These are phyloP conservation scores for Pica pica DNA, from an alignment of 2,113 vertebrate genomes.

Conservation along the genomic window DNA sequence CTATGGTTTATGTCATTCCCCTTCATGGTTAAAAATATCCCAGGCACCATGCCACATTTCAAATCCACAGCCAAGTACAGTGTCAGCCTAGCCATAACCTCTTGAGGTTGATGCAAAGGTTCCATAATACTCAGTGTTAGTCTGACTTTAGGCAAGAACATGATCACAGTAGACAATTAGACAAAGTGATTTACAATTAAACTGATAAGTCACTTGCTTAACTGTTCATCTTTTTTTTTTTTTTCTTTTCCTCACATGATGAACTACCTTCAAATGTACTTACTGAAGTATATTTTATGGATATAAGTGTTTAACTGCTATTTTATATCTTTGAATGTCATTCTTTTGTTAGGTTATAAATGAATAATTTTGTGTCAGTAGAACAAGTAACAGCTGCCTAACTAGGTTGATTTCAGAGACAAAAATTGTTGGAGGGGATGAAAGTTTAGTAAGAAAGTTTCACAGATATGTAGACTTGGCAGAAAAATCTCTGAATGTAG, in stretches of 20 bases:
- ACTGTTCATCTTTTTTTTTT: not conserved
- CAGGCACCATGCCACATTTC: not conserved
- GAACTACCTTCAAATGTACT: not conserved
- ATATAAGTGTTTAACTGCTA: not conserved
- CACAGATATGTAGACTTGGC: too few relatives aligned
- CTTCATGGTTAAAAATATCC: conserved; percentile 2
- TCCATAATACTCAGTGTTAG: not conserved
- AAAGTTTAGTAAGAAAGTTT: too few relatives aligned
- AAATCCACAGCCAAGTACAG: not conserved
- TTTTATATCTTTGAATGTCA: not conserved
- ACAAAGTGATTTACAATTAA: not conserved
- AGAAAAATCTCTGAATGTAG: too few relatives aligned
- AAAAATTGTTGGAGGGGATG: not conserved
- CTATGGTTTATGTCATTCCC: not conserved
- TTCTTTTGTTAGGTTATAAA: not conserved
- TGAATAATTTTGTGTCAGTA: not conserved
- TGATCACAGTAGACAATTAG: not conserved
- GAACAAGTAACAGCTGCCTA: not conserved
- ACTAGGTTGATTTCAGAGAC: not conserved
- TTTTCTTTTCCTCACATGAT: not conserved
- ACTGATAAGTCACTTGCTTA: not conserved
- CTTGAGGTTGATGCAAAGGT: not conserved
- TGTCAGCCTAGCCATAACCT: not conserved
- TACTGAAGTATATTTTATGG: not conserved
- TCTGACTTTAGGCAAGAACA: not conserved